Conservation (phyloP, 2,888 invertebrate genomes). For the Nomada hirtipes region DNA sequence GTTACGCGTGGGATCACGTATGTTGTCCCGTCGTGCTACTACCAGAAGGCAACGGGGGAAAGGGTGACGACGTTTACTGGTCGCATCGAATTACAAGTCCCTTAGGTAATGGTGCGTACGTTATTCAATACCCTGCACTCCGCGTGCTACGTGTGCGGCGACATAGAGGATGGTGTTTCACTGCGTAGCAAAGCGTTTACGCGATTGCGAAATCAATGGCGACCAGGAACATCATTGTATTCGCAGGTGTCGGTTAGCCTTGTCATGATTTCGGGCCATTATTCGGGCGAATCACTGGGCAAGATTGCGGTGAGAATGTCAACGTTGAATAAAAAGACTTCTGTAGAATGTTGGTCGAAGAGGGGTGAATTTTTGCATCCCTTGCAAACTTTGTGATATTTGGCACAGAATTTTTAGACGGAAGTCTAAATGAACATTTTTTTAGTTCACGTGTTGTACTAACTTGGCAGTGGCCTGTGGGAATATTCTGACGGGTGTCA, state of each 20-base stretch:
- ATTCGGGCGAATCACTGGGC: too few relatives aligned
- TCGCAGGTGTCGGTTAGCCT: neutral
- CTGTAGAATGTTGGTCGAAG: too few relatives aligned
- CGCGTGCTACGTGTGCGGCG: constrained; percentile 24
- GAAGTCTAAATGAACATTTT: too few relatives aligned
- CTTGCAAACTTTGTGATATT: too few relatives aligned
- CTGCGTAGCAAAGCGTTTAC: constrained; percentile 38
- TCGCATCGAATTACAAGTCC: constrained; percentile 76
- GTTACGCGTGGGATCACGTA: constrained; percentile 71
- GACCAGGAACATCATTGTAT: neutral
- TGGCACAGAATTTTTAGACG: too few relatives aligned
- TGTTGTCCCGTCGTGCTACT: constrained; percentile 58
- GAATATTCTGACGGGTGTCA: too few relatives aligned
- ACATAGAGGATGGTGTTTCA: constrained; percentile 46
- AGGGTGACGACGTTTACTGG: constrained; percentile 72
- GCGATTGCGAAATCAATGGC: constrained; percentile 33
- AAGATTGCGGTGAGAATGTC: too few relatives aligned
- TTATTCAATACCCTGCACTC: constrained; percentile 72
- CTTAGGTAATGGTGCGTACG: constrained; percentile 73
- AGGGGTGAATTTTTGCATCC: too few relatives aligned
- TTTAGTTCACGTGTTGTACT: too few relatives aligned
- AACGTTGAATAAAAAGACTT: too few relatives aligned
- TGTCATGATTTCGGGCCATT: neutral
- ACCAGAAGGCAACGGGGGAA: constrained; percentile 54
- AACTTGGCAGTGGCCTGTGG: too few relatives aligned